Evolutionary conservation across 2,797 vertebrate species (phyloP).

Genomic region (Phalloptychus januarius): DNA sequence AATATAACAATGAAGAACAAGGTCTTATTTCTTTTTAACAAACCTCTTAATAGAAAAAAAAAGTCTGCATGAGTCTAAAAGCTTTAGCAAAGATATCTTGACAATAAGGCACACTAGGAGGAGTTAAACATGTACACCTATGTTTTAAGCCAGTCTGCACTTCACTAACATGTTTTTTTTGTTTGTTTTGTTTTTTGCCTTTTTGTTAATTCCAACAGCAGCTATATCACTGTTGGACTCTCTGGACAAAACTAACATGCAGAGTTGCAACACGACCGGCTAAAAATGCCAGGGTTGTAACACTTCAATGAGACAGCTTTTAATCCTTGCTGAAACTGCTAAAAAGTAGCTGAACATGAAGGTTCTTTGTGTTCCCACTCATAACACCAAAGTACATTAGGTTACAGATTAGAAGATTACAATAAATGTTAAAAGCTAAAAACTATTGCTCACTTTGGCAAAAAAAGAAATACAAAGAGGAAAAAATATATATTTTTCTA

Average conservation of each 20-base stretch:
- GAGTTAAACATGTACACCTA: constrained; percentile 63
- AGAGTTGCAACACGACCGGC: constrained; percentile 30
- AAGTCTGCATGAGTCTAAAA: constrained; percentile 80
- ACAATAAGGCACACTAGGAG: constrained; percentile 83
- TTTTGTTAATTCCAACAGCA: constrained; percentile 13
- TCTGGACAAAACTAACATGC: constrained; percentile 26
- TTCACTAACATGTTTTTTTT: constrained; percentile 26
- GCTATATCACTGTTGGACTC: constrained; percentile 25
- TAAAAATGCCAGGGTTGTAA: constrained; percentile 21
- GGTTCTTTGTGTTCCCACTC: constrained; percentile 54
- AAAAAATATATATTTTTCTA: constrained; percentile 54
- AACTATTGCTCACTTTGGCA: constrained; percentile 79
- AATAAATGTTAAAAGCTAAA: constrained; percentile 62
- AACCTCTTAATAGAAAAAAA: constrained; percentile 84
- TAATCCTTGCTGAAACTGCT: constrained; percentile 32
- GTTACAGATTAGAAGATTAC: constrained; percentile 57
- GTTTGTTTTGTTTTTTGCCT: neutral
- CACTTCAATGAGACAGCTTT: constrained; percentile 8
- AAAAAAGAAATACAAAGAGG: constrained; percentile 34
- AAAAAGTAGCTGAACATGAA: constrained; percentile 40
- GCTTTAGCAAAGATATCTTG: constrained; percentile 79
- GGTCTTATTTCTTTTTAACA: constrained; percentile 77
- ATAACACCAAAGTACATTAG: constrained; percentile 51
- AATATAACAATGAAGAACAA: constrained; percentile 88
- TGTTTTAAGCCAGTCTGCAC: constrained; percentile 70